Conservation (phyloP, 2,888 invertebrate species). For the Pemphredon lugubris region DNA sequence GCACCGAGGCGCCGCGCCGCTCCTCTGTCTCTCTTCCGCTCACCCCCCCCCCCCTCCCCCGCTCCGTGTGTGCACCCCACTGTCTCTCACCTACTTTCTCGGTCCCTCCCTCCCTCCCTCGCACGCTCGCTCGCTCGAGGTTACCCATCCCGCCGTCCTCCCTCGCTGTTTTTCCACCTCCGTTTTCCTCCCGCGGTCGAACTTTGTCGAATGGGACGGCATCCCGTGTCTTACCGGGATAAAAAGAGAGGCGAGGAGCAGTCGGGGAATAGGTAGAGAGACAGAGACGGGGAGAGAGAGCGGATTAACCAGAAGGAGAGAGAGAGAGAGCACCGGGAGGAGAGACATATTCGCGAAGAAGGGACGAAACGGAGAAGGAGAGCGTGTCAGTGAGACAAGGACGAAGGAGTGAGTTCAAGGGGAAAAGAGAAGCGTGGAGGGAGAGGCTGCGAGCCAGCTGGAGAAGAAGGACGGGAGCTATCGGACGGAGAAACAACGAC, state of each 20-base stretch:
- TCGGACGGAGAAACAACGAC: neutral
- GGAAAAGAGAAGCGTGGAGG: slow-evolving; percentile 7
- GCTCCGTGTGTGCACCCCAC: slow-evolving; percentile 29
- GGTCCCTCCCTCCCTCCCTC: neutral
- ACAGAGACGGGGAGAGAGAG: neutral
- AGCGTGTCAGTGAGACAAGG: slow-evolving; percentile 15
- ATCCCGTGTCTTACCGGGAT: slow-evolving; percentile 15
- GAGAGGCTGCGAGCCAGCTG: too few relatives aligned
- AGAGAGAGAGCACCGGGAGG: neutral
- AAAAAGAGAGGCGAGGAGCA: neutral
- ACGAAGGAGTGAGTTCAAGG: neutral
- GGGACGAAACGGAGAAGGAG: slow-evolving; percentile 1
- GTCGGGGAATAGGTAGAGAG: neutral
- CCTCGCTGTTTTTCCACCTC: slow-evolving; percentile 3
- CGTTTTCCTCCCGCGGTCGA: slow-evolving; percentile 8
- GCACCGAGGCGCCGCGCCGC: neutral
- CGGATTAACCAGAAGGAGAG: slow-evolving; percentile 4
- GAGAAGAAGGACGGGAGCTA: neutral
- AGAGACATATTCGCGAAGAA: slow-evolving; percentile 11
- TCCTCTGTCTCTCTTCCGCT: slow-evolving; percentile 19
- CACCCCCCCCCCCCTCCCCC: too few relatives aligned
- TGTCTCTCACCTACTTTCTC: slow-evolving; percentile 23
- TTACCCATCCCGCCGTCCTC: too few relatives aligned
- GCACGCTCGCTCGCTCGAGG: slow-evolving; percentile 18
- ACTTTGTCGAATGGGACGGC: slow-evolving; percentile 29